A percentile compares a stretch with the other conserved stretches of the same genome.
phyloP scores from a whole-genome alignment of 1,140 invertebrate species.

The Parapsyche elsis region DNA sequence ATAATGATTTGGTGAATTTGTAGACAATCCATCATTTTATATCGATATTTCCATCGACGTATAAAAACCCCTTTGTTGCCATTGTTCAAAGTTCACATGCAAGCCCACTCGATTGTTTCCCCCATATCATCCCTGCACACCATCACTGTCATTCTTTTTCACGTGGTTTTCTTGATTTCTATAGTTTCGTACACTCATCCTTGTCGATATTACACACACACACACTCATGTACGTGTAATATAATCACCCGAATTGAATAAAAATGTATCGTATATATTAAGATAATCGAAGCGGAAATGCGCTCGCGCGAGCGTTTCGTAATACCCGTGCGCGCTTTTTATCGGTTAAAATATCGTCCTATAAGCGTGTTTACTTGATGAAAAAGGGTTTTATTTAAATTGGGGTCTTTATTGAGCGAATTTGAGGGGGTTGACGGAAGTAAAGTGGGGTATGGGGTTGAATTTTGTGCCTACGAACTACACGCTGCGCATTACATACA shows the following conservation, averaged over 20 bases:
- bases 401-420: constrained; percentile 7
- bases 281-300: not conserved
- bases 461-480: not conserved
- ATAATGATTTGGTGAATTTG: not conserved
- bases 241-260: not conserved
- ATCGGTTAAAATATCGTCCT: not conserved
- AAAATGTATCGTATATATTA: not conserved
- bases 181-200: constrained; percentile 1
- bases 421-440: no score
- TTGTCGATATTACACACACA: not conserved
- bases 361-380: constrained; percentile 28
- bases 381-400: constrained; percentile 36
- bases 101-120: constrained; percentile 21
- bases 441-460: not conserved
- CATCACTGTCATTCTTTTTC: constrained; percentile 25
- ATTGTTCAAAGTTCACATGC: constrained; percentile 6
- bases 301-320: no score
- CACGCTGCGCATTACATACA: not conserved
- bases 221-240: not conserved
- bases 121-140: constrained; percentile 20
- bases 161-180: not conserved
- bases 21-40: constrained; percentile 11
- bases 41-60: not conserved
- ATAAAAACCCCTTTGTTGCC: not conserved
- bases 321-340: not conserved